Conservation (phyloP, 2,888 invertebrate genomes). For the Rotaria socialis region DNA sequence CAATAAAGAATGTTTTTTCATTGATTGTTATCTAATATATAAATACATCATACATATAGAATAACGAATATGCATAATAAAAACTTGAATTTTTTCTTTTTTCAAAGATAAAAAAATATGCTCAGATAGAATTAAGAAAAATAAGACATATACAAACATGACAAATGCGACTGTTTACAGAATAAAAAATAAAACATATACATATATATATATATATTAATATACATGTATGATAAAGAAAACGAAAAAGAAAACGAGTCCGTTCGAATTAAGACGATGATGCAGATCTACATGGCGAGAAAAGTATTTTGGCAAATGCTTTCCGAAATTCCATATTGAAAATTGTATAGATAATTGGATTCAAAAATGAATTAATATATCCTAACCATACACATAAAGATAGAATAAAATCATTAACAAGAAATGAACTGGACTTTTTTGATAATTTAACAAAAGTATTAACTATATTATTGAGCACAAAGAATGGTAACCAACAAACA, state of each 20-base stretch:
- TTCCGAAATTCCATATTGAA: slow-evolving; percentile 77
- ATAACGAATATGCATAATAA: background rate
- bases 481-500: slow-evolving; percentile 72
- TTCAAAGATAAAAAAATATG: background rate
- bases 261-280: background rate
- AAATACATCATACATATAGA: too few relatives aligned
- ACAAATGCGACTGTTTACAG: background rate
- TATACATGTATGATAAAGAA: background rate
- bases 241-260: background rate
- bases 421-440: slow-evolving; percentile 48
- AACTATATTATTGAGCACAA: slow-evolving; percentile 92
- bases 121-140: background rate
- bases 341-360: slow-evolving; percentile 66
- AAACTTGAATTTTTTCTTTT: background rate
- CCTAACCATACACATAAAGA: slow-evolving; percentile 85
- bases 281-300: background rate
- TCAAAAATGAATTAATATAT: slow-evolving; percentile 82
- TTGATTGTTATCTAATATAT: too few relatives aligned
- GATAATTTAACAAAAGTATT: slow-evolving; percentile 86
- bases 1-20: too few relatives aligned
- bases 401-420: slow-evolving; percentile 47
- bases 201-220: background rate
- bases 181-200: background rate
- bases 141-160: background rate
- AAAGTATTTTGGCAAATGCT: slow-evolving; percentile 89